Percentiles rank a stretch among this genome's conserved stretches.
Evolutionary conservation across 64 coral and sea anemone genomes (phyloP).

Genomic region (Hydrozoanthus tunicans): DNA sequence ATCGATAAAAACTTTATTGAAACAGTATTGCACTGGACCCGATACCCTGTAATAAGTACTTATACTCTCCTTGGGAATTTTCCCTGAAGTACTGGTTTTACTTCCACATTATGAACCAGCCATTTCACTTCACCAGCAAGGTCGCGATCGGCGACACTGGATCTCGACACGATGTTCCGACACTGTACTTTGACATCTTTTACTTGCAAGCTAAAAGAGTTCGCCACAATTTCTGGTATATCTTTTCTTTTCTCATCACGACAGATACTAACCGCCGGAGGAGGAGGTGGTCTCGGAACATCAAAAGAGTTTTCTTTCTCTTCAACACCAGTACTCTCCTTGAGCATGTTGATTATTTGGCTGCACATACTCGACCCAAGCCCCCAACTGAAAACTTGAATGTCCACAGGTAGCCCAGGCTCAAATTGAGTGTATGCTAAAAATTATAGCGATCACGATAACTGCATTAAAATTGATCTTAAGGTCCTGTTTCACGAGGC

Average conservation of each 20-base stretch:
- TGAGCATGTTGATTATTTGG: background rate
- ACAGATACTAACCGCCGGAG: background rate
- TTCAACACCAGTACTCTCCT: background rate
- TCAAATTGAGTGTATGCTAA: too few relatives aligned
- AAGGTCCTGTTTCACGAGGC: too few relatives aligned
- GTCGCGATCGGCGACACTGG: background rate
- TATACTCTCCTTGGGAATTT: constrained; percentile 57
- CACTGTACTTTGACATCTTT: constrained; percentile 47
- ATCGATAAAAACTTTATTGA: background rate
- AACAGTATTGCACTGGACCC: background rate
- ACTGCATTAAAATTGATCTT: too few relatives aligned
- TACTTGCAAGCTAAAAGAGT: constrained; percentile 21
- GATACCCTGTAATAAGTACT: background rate
- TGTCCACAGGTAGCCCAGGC: too few relatives aligned
- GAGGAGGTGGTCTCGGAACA: constrained; percentile 9
- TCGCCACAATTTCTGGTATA: background rate
- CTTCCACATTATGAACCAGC: constrained; percentile 57
- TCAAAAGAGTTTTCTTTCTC: background rate
- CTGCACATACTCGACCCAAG: background rate
- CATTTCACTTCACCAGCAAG: constrained; percentile 11
- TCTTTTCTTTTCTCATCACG: background rate
- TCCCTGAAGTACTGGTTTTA: constrained; percentile 69
- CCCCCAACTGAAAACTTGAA: background rate
- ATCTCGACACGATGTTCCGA: background rate
- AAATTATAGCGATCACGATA: too few relatives aligned